Base-by-base conservation (phyloP, 2,113 vertebrate genomes). In the Pelmatolapia mariae region DNA sequence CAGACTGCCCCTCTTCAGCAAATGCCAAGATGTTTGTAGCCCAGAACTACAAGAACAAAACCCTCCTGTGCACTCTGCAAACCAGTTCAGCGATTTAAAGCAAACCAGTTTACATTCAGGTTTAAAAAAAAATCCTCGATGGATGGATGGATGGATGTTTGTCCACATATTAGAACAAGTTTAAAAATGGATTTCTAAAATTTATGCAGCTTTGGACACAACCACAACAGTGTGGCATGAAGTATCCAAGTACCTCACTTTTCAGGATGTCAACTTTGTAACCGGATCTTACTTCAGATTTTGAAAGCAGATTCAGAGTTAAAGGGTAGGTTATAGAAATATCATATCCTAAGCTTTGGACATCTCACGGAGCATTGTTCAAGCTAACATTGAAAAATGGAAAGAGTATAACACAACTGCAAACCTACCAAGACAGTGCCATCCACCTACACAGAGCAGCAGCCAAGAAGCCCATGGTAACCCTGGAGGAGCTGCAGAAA, bases 41-140 rank as follows among this genome's bases (percentile, higher is more conserved):
- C 76, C 78, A 80, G 61, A 61, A 50, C 40, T 54, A 78, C 5
- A 81, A 16, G 5, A 86, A 81, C 38, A 88, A 86, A 50, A 87
- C n/a, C 40, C 16, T 80, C 40, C 80, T 73, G 80, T 79, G 33
- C 53, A 61, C 13, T 56, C 26, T 10, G 45, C 24, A 59, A 22
- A 61, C 59, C 29, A 63, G 9, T 36, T 36, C 5, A 11, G 31
- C 6, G 4, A 36, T 33, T 63, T 2, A 33, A 11, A 33, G 29
- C 16, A 7, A 63, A 63, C 29, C 59, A 4, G 59, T 63, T 63
- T 63, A 63, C 16, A 63, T 63, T 0, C 10, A 63, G 59, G 16
- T 63, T 36, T 0, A 29, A 33, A 33, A 16, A 53, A 7, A 33
- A 18, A 33, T 33, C 59, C 59, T 18, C 0, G 29, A 33, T 10